Evolutionary conservation across 2,888 invertebrate genomes (phyloP).

Genomic region (Antitype chi): DNA sequence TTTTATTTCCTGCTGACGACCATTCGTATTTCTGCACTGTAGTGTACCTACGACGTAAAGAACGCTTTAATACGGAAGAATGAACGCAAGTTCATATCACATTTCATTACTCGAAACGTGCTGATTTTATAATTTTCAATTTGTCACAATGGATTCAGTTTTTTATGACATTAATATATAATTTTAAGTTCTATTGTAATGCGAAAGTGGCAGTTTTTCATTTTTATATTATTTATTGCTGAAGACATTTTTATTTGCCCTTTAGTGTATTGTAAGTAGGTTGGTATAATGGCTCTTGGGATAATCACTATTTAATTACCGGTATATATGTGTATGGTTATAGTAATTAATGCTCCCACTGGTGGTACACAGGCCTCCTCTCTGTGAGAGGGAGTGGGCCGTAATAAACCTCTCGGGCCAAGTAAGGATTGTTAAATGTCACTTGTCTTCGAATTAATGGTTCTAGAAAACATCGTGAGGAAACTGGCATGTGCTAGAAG

Average conservation of each 20-base stretch:
- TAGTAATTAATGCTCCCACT: too few species aligned
- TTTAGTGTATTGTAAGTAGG: conserved; percentile 12
- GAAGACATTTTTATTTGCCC: conserved; percentile 24
- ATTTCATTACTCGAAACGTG: conserved; percentile 27
- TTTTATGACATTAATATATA: conserved; percentile 26
- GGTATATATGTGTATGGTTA: too few species aligned
- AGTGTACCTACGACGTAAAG: conserved; percentile 41
- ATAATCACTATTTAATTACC: too few species aligned
- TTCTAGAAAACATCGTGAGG: too few species aligned
- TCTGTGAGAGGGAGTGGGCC: too few species aligned
- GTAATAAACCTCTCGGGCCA: too few species aligned
- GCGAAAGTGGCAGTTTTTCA: conserved; percentile 25
- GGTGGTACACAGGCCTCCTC: too few species aligned
- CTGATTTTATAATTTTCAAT: conserved; percentile 36
- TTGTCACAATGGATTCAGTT: conserved; percentile 18
- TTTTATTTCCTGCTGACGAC: conserved; percentile 64
- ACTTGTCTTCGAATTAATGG: too few species aligned
- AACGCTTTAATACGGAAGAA: conserved; percentile 25
- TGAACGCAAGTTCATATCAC: conserved; percentile 28
- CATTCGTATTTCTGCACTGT: conserved; percentile 35
- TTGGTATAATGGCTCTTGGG: neutral
- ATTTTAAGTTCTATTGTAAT: conserved; percentile 15
- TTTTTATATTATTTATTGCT: conserved; percentile 42
- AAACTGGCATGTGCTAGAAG: too few species aligned
- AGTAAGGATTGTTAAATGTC: too few species aligned